Base-by-base conservation (phyloP, 2,888 invertebrate species). In the Drosophila sordidapex region DNA sequence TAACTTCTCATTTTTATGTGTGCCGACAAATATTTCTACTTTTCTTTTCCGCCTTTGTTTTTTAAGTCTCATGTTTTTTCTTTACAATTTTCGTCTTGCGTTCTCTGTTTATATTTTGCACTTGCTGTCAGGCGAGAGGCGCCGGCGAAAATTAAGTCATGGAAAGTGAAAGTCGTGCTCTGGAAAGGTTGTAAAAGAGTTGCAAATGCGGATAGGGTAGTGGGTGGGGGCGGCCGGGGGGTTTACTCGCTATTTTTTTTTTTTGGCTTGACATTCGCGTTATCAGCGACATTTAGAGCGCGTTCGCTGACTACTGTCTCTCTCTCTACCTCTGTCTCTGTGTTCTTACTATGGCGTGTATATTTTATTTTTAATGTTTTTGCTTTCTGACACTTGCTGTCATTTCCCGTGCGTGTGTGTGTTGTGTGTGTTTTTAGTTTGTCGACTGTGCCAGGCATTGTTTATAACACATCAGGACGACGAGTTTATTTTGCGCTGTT, bases 361-460 rank as follows among this genome's bases (percentile, higher is more conserved):
- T 79, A 64, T 79, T 82, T 77, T 74, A 61, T 69, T 81, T 83
- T 77, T 65, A 68, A 79, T 79, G 74, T 61, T 81, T 46, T 77
- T 74, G 63, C 74, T 77, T 74, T 75, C 70, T 81, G 81, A 77
- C 81, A 83, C 83, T 81, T 74, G 69, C 81, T 83, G 83, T 77
- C 77, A 70, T 60, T 62, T 54, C 21, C 13, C 54, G 18, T 66
- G 74, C 33, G 63, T 40, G 64, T 54, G 49, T 72, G 62, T 25
- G 58, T 13, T n/a, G 38, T 29, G 29, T 29, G 29, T 29, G 29
- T 52, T 48, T 70, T 64, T 67, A 79, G 78, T 75, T 78, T 75
- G 77, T 52, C 79, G 63, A 49, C 79, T 70, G 61, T 53, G 77
- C 65, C 59, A 76, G 77, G 67, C 81, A 76, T 83, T 81, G 83